Base-by-base conservation (phyloP, 2,888 invertebrate species). In the Encarsia formosa region DNA sequence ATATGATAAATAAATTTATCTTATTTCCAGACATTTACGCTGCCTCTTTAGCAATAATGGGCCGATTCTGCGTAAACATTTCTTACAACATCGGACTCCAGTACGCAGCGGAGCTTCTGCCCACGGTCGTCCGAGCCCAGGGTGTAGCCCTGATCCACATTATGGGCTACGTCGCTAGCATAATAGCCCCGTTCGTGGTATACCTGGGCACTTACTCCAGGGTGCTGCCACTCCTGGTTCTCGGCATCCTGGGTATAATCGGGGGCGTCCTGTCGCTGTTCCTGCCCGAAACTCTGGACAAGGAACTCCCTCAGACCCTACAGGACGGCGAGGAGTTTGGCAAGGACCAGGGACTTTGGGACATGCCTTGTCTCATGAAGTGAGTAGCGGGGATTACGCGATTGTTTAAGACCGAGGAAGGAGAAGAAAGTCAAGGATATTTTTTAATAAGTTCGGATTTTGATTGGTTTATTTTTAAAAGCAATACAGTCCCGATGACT, bases 81-180 rank as follows among this genome's bases (percentile, higher is more conserved):
- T 88, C 91, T 0, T 92, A 91, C 73, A 92, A 92, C 75, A 91
- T 93, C 59, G 91, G 91, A 0, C 80, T 92, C 2, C 92, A 93
- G 68, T 93, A 91, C 75, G 91, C 91, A 0, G 91, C 92, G 0
- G 92, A 93, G 70, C 75, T 93, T 42, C 72, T 92, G 18, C 92
- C 92, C 0, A 93, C 92, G 0, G 91, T 91, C 3, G 89, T 93
- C 1, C 73, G 92, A 32, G 91, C 89, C 0, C 91, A 91, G 68
- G 91, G 91, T 0, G 88, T 92, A 1, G 89, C 91, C 0, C 77
- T 91, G 19, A 88, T 91, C 46, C 90, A 91, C 66, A 90, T 91
- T 41, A 88, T 91, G 85, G 91, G 91, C 8, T 91, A 91, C 63
- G 85, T 89, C 1, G 88, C 90, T 1, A 87, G 87, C 45, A 88